These are phyloP conservation scores for Horisme vitalbata DNA, from an alignment of 2,888 invertebrate species.

Conservation along the genomic window DNA sequence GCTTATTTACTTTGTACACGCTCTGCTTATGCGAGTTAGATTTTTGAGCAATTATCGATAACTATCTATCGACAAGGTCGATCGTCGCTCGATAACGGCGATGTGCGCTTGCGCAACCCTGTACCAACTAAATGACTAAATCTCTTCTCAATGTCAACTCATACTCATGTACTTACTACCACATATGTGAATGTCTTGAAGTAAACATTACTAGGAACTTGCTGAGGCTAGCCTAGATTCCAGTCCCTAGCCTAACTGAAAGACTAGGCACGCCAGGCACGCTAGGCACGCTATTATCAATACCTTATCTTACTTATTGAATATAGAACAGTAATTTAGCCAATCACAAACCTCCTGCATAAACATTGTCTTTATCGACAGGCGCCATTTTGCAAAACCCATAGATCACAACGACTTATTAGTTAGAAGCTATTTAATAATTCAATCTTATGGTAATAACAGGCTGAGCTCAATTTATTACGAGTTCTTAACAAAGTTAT, in stretches of 20 bases:
- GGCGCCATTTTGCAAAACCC: constrained; percentile 16
- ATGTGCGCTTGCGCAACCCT: constrained; percentile 32
- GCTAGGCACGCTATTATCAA: constrained; percentile 9
- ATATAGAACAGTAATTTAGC: constrained; percentile 3
- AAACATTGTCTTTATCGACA: constrained; percentile 13
- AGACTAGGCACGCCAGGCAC: too few relatives aligned
- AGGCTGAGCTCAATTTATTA: too few relatives aligned
- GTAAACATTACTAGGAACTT: too few relatives aligned
- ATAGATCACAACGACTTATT: constrained; percentile 6
- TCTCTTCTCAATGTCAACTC: constrained; percentile 18
- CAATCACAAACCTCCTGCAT: constrained; percentile 17
- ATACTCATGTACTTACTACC: too few relatives aligned
- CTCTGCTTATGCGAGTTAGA: constrained; percentile 2
- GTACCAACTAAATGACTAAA: constrained; percentile 8
- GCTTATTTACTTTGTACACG: background rate
- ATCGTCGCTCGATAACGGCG: constrained; percentile 30
- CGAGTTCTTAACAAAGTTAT: too few relatives aligned
- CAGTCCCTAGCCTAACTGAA: background rate
- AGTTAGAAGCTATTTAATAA: too few relatives aligned
- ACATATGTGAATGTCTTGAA: too few relatives aligned
- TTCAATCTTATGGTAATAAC: too few relatives aligned
- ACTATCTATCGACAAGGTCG: constrained; percentile 34
- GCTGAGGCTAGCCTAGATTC: background rate
- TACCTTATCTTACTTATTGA: constrained; percentile 12
- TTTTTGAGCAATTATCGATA: constrained; percentile 25